These are phyloP conservation scores for Lamprologus callipterus DNA, from an alignment of 2,113 vertebrate species.

Conservation along the genomic window DNA sequence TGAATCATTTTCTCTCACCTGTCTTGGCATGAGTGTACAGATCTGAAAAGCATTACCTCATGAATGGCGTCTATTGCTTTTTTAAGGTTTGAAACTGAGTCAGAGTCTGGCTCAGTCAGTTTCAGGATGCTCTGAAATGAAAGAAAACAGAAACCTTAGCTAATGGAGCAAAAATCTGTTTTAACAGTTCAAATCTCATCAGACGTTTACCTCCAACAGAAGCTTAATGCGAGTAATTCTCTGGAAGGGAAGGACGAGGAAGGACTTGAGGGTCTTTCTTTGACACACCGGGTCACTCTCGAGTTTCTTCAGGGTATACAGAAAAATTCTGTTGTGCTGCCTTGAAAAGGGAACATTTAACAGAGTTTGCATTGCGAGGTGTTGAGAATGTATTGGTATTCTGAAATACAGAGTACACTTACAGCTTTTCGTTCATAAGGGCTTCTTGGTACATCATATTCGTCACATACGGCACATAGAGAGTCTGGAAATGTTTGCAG, in stretches of 20 bases:
- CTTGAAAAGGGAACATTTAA: background rate
- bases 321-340: slow-evolving; percentile 63
- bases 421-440: slow-evolving; percentile 67
- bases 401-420: background rate
- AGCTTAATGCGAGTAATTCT: slow-evolving; percentile 75
- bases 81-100: slow-evolving; percentile 14
- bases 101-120: slow-evolving; percentile 20
- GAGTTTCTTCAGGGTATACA: slow-evolving; percentile 56
- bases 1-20: background rate
- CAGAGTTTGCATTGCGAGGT: background rate
- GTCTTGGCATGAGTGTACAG: background rate
- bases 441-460: slow-evolving; percentile 80
- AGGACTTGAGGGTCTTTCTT: slow-evolving; percentile 73
- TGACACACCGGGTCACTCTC: slow-evolving; percentile 71
- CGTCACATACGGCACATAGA: slow-evolving; percentile 75
- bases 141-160: background rate
- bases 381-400: background rate
- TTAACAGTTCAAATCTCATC: background rate
- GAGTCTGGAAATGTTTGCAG: slow-evolving; percentile 43
- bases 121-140: slow-evolving; percentile 67
- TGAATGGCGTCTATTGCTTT: slow-evolving; percentile 60
- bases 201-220: slow-evolving; percentile 65
- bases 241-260: slow-evolving; percentile 79
- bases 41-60: slow-evolving; percentile 43
- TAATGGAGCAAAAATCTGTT: background rate